phyloP scores from a whole-genome alignment of 2,888 invertebrate genomes.

The Drosophila setosimentum region DNA sequence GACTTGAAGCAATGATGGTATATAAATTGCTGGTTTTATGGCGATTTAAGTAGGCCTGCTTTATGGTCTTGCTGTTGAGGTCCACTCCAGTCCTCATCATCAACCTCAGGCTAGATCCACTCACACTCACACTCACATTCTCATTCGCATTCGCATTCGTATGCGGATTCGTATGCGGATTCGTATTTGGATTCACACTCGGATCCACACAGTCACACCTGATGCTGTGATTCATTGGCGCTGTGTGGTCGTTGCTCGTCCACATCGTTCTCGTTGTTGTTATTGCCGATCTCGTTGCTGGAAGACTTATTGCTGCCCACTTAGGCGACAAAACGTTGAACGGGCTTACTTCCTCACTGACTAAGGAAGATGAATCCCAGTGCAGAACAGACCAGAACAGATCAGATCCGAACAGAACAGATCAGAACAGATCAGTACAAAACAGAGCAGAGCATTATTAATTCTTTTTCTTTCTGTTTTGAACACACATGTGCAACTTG shows the following conservation, averaged over 20 bases:
- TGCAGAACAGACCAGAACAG: conserved; percentile 26
- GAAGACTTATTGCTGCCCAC: conserved; percentile 75
- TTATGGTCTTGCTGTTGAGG: conserved; percentile 62
- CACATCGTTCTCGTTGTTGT: conserved; percentile 7
- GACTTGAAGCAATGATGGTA: conserved; percentile 56
- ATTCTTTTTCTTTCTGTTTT: not conserved
- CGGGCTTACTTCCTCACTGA: conserved; percentile 50
- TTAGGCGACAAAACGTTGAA: conserved; percentile 79
- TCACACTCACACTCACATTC: conserved; percentile 29
- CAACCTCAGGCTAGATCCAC: conserved; percentile 9
- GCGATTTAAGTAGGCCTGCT: conserved; percentile 81
- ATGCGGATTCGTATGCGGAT: conserved; percentile 11
- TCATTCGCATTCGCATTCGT: conserved; percentile 16
- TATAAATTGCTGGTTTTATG: conserved; percentile 83
- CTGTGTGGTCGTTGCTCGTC: conserved; percentile 66
- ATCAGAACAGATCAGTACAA: conserved; percentile 6
- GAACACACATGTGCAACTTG: conserved; percentile 47
- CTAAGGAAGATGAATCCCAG: conserved; percentile 30
- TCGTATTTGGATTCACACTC: conserved; percentile 18
- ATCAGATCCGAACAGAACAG: conserved; percentile 5
- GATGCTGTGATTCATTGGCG: conserved; percentile 67
- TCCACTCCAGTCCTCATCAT: conserved; percentile 19
- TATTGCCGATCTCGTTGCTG: conserved; percentile 7
- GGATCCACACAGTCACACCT: conserved; percentile 34
- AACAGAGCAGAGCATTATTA: conserved; percentile 13